Evolutionary conservation across 2,888 invertebrate genomes (phyloP).

Genomic region (Andrena minutula): DNA sequence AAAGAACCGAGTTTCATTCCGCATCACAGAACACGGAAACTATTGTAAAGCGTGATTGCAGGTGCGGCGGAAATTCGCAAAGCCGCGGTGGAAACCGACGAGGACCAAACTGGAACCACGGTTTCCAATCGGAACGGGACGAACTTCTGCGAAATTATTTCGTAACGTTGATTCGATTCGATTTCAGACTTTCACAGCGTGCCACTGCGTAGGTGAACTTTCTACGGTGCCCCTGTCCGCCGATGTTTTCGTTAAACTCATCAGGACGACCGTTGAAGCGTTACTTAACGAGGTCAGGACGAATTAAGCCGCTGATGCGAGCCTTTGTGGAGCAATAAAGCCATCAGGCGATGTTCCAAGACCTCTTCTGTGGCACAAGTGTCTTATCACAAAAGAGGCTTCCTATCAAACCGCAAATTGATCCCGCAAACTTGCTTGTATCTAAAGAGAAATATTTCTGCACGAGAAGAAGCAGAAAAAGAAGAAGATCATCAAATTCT

Average conservation of each 20-base stretch:
- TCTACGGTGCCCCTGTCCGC: conserved; percentile 29
- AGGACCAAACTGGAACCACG: conserved; percentile 29
- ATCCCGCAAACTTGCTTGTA: no score
- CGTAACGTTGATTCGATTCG: conserved; percentile 56
- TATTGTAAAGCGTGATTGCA: no score
- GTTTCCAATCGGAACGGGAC: conserved; percentile 24
- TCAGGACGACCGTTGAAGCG: conserved; percentile 29
- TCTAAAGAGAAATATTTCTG: no score
- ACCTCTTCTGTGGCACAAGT: background rate
- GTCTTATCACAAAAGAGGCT: background rate
- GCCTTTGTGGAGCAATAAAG: conserved; percentile 32
- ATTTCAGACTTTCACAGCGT: conserved; percentile 53
- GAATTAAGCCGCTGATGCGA: conserved; percentile 42
- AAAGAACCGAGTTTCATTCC: no score
- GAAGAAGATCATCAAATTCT: no score
- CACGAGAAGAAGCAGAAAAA: no score
- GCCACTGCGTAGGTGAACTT: conserved; percentile 46
- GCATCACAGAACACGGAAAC: no score
- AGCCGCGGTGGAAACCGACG: conserved; percentile 27
- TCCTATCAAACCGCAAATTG: background rate
- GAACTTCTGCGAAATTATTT: conserved; percentile 60
- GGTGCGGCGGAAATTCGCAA: background rate
- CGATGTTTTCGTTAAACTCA: conserved; percentile 43
- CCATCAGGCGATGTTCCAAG: conserved; percentile 8
- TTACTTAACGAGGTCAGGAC: conserved; percentile 35